These are phyloP conservation scores for Orgyia antiqua DNA, from an alignment of 2,888 invertebrate genomes.

Conservation along the genomic window DNA sequence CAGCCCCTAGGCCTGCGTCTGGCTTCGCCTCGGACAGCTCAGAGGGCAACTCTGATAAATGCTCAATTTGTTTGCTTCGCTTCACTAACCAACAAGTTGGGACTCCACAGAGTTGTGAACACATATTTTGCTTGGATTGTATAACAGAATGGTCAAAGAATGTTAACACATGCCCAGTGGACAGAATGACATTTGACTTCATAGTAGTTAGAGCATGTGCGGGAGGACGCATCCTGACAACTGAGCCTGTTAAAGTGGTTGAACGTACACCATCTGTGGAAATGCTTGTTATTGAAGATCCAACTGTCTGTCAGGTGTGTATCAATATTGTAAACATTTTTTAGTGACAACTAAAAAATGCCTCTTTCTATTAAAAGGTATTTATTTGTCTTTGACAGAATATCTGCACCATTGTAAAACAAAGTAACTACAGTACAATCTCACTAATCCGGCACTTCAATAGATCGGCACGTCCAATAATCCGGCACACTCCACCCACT, in stretches of 20 bases:
- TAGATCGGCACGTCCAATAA: too few species aligned
- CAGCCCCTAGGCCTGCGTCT: constrained; percentile 27
- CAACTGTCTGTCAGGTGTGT: constrained; percentile 85
- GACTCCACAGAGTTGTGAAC: constrained; percentile 91
- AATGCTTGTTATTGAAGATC: constrained; percentile 75
- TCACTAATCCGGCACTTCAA: too few species aligned
- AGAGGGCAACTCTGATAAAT: constrained; percentile 88
- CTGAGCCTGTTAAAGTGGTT: constrained; percentile 79
- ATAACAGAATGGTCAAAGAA: constrained; percentile 97
- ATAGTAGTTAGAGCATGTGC: constrained; percentile 85
- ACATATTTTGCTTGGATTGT: constrained; percentile 93
- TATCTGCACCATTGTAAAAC: too few species aligned
- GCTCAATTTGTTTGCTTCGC: constrained; percentile 92
- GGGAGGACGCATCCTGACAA: constrained; percentile 81
- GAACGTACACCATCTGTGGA: constrained; percentile 74
- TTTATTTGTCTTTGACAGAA: too few species aligned
- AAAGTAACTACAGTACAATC: too few species aligned
- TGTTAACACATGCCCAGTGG: constrained; percentile 96
- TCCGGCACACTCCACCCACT: too few species aligned
- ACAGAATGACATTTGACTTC: constrained; percentile 86
- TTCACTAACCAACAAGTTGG: constrained; percentile 89
- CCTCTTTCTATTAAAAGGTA: too few species aligned
- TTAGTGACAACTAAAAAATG: too few species aligned
- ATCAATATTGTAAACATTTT: too few species aligned
- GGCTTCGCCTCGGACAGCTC: constrained; percentile 79